Evolutionary conservation across 2,797 vertebrate species (phyloP), one percentile per base, ranked within the genome.

Genomic region (Halcyon leucocephala): DNA sequence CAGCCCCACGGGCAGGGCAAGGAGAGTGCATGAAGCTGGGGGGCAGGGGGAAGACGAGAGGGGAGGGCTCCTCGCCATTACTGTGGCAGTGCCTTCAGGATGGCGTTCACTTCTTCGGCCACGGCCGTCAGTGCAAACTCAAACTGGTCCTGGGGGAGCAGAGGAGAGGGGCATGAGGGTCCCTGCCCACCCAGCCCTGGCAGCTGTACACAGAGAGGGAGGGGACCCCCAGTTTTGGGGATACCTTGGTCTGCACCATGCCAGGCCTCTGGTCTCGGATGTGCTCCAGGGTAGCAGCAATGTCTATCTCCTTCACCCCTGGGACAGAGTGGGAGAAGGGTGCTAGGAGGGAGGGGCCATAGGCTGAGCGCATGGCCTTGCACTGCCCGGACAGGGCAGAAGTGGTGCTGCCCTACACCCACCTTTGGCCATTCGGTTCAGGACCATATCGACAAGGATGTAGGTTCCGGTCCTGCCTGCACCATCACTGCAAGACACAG

Each of bases 351-450:
- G 3, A 14, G 49, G 25, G 8, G 25, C 29, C 14, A 19, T 1
- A 4, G 70, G 33, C 46, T 1, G 9, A 26, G 57, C 31, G 31
- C 19, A 3, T 4, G 4, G 9, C 57, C n/a, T 14, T 0, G 0
- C 10, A 13, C 6, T 8, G n/a, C 21, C 22, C 0, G 0, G 42
- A 12, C 7, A n/a, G 29, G 25, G 33, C 60, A 76, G 67, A 67
- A 72, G 29, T 0, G 1, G 55, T 21, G 26, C 16, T 24, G 46
- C 37, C 12, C 66, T 29, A 46, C 21, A 13, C 98, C 98, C 97
- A 99, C 99, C 99, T 98, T 99, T 99, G 13, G 99, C 99, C 99
- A 99, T 99, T 89, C 99, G 99, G 97, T 99, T 99, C 91, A 99
- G 98, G 79, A 99, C 99, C 99, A 99, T 99, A 97, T 99, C 99